Evolutionary conservation across 2,113 vertebrate species (phyloP).

Genomic region (Poeciliopsis retropinna): DNA sequence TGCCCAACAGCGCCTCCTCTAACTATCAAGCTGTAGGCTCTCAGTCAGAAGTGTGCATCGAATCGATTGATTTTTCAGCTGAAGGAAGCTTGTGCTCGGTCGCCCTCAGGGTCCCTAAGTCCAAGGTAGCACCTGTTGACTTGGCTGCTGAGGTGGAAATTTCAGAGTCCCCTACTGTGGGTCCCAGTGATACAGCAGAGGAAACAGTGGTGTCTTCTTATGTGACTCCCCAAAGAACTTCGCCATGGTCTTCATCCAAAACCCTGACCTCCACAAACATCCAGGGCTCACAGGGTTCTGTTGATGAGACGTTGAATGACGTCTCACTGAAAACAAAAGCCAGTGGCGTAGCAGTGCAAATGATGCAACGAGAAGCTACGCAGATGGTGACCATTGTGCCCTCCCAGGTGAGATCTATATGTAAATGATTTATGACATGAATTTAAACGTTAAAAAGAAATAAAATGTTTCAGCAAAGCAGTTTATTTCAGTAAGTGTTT

Average conservation of each 20-base stretch:
- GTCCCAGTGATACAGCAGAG: slow-evolving; percentile 80
- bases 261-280: not conserved
- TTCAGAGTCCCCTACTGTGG: slow-evolving; percentile 82
- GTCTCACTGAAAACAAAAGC: slow-evolving; percentile 80
- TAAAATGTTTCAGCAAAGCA: not conserved
- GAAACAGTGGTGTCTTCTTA: slow-evolving; percentile 71
- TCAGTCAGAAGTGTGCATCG: slow-evolving; percentile 78
- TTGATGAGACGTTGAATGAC: slow-evolving; percentile 53
- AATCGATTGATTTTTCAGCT: slow-evolving; percentile 36
- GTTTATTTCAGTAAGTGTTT: slow-evolving; percentile 5
- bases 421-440: not conserved
- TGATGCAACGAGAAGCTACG: slow-evolving; percentile 68
- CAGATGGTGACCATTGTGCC: slow-evolving; percentile 79
- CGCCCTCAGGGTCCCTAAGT: slow-evolving; percentile 61
- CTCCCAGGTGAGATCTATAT: slow-evolving; percentile 67
- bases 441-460: not conserved
- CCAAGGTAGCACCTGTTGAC: slow-evolving; percentile 70
- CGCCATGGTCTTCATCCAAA: slow-evolving; percentile 61
- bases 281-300: slow-evolving; percentile 55
- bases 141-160: slow-evolving; percentile 75
- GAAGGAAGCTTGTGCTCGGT: slow-evolving; percentile 67
- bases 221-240: slow-evolving; percentile 72
- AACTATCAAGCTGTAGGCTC: slow-evolving; percentile 78
- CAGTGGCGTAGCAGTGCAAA: slow-evolving; percentile 72
- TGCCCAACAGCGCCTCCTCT: slow-evolving; percentile 83